A percentile compares a stretch with the other conserved stretches of the same genome.
These are phyloP conservation scores for Myotis myotis DNA, from an alignment of 2,797 vertebrate species.

Conservation along the genomic window DNA sequence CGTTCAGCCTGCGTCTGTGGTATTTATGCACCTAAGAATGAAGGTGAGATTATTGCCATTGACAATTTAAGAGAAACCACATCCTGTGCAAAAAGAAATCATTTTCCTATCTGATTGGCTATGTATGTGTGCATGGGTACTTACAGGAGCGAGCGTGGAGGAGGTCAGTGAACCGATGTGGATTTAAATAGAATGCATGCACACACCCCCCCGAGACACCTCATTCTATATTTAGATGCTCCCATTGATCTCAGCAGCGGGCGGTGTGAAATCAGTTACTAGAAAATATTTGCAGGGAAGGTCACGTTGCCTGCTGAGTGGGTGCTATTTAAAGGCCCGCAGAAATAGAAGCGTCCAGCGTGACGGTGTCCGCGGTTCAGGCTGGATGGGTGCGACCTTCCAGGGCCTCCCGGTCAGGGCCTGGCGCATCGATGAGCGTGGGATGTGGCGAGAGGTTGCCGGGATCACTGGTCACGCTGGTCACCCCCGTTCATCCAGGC, in stretches of 20 bases:
- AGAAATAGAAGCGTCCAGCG: not conserved
- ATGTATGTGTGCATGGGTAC: not conserved
- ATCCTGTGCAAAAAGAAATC: not conserved
- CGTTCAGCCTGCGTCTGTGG: not conserved
- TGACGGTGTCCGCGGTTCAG: not conserved
- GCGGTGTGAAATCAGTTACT: constrained; percentile 19
- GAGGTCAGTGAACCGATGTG: not conserved
- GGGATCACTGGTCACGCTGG: not conserved
- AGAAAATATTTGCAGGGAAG: constrained; percentile 24
- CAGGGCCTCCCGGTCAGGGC: not conserved
- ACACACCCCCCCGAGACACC: not conserved
- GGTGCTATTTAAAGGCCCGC: not conserved
- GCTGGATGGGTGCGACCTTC: constrained; percentile 13
- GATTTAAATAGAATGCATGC: not conserved
- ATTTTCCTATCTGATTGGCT: not conserved
- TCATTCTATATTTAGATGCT: constrained; percentile 27
- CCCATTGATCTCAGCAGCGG: not conserved
- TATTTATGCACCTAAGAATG: not conserved
- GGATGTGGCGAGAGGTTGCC: not conserved
- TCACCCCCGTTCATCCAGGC: not conserved
- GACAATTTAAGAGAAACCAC: not conserved
- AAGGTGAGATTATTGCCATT: not conserved
- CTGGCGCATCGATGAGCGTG: constrained; percentile 80
- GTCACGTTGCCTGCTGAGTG: not conserved
- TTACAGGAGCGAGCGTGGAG: not conserved